Evolutionary conservation across 2,797 vertebrate species (phyloP), one percentile per base, ranked within the genome.

Genomic region (Melanogrammus aeglefinus): DNA sequence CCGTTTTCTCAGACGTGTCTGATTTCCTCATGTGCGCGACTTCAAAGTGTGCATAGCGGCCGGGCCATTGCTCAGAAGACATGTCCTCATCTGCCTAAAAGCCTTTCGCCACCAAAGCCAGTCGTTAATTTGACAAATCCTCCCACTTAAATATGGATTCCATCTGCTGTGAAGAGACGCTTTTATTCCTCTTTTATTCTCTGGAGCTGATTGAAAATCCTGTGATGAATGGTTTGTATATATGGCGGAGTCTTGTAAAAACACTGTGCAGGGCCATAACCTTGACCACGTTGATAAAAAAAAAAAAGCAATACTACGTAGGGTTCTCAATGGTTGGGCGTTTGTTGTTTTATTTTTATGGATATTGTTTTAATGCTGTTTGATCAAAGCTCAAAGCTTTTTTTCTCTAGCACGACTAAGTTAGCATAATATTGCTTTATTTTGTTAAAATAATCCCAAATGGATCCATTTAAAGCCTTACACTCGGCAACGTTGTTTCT

Each of bases 121-220:
- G 79, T 88, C 70, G 70, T 82, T 75, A 77, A 13, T 69, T 78
- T 87, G 83, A 82, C 81, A 84, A 86, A 88, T 83, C 36, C 41
- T 31, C 77, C 76, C 73, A 77, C 77, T 77, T 74, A 27, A 63
- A 79, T 24, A 41, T 0, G 31, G 63, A 69, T 69, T 69, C 63
- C 75, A 73, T 79, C 76, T 63, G 27, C 66, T 57, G 78, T 10
- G n/a, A 0, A 76, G 69, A 78, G 9, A 63, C 76, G 12, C 39
- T 36, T 51, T 79, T 80, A 69, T 81, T 84, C 81, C 24, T 1
- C 0, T 66, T 35, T 29, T 12, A 36, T 79, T 79, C 79, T 75
- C 24, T 69, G 8, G 29, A 76, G 75, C 36, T 31, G 81, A 79
- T 73, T 44, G 76, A 72, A 76, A 76, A 78, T 41, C 31, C 12